phyloP scores from a whole-genome alignment of 2,888 invertebrate genomes.

The Rhagonycha fulva region DNA sequence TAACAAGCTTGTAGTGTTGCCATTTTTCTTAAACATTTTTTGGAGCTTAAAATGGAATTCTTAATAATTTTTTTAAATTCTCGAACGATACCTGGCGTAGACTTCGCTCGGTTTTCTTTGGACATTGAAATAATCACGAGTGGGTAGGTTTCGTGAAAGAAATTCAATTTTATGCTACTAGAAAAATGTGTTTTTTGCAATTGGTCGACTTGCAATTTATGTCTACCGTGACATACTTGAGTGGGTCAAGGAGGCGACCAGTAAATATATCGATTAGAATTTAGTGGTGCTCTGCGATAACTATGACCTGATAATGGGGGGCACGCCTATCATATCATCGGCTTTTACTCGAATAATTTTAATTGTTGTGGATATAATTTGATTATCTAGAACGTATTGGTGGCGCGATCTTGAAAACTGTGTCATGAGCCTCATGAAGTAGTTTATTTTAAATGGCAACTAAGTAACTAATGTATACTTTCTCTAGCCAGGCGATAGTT shows the following conservation, averaged over 20 bases:
- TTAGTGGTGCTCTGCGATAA: slow-evolving; percentile 11
- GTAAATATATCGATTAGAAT: slow-evolving; percentile 24
- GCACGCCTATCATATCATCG: neutral
- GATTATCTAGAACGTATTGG: neutral
- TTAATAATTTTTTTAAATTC: neutral
- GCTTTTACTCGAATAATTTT: neutral
- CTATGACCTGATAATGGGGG: slow-evolving; percentile 6
- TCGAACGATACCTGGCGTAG: neutral
- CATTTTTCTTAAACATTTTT: neutral
- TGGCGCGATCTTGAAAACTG: neutral
- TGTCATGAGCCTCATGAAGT: neutral
- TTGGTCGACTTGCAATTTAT: slow-evolving; percentile 46
- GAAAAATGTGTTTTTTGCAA: neutral
- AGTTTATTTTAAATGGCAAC: neutral
- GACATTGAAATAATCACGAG: neutral
- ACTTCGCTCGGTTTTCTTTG: neutral
- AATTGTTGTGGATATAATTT: neutral
- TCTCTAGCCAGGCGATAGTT: neutral
- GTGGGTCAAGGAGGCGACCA: slow-evolving; percentile 50
- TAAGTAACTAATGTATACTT: neutral
- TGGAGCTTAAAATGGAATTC: neutral
- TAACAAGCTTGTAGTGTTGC: neutral
- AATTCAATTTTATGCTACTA: neutral
- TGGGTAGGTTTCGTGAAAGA: neutral
- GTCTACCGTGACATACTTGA: slow-evolving; percentile 56